A percentile compares a stretch with the other conserved stretches of the same genome.
Evolutionary conservation across 2,113 vertebrate genomes (phyloP).

Genomic region (Xenopus laevis): DNA sequence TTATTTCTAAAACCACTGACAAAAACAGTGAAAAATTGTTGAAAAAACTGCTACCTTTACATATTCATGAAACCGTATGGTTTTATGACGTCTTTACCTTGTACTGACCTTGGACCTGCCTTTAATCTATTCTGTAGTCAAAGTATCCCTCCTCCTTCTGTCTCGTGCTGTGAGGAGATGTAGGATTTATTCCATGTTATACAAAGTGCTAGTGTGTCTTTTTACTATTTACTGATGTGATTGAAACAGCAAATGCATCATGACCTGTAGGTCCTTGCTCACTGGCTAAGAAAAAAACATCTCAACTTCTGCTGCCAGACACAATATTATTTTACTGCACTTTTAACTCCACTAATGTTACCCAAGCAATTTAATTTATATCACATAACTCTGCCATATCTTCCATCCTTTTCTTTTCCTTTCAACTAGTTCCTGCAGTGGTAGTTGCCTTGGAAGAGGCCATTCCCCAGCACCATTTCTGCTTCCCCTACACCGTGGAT

Average conservation of each 20-base stretch:
- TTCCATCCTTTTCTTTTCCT: rapidly evolving
- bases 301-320: too few species aligned
- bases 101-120: not conserved
- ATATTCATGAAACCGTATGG: not conserved
- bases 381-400: too few species aligned
- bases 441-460: constrained; percentile 61
- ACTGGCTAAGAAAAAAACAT: too few species aligned
- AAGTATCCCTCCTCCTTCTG: not conserved
- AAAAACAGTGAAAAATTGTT: too few species aligned
- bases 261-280: too few species aligned
- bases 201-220: too few species aligned
- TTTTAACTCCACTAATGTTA: too few species aligned
- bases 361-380: too few species aligned
- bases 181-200: not conserved
- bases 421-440: constrained; percentile 68
- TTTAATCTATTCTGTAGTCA: not conserved
- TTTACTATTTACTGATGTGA: too few species aligned
- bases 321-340: too few species aligned
- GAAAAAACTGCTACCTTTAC: not conserved
- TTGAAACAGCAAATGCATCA: too few species aligned
- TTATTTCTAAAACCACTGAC: not conserved
- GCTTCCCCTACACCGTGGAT: constrained; percentile 83
- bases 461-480: constrained; percentile 76
- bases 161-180: not conserved
- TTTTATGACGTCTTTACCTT: not conserved